Conservation (phyloP, 2,113 vertebrate genomes). For the Myanophis thanlyinensis region DNA sequence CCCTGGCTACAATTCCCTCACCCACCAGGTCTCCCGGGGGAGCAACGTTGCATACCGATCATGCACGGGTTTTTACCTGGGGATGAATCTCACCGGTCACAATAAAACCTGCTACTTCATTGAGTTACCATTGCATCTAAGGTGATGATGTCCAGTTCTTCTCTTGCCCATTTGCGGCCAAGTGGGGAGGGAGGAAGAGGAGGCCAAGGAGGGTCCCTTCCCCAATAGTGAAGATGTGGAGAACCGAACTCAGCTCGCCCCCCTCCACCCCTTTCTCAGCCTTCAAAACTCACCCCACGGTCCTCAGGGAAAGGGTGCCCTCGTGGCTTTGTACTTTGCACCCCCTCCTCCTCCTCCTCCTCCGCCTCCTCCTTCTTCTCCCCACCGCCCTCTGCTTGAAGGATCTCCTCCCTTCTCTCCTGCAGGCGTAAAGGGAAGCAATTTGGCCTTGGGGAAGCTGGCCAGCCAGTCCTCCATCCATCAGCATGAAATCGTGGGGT, state of each 20-base stretch:
- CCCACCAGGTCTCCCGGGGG: background rate
- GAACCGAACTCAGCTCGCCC: background rate
- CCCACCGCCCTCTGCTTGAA: too few relatives aligned
- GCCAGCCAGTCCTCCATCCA: background rate
- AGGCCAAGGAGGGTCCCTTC: background rate
- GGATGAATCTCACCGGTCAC: background rate
- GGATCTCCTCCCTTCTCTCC: background rate
- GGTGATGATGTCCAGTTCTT: background rate
- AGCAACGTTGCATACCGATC: rapidly evolving
- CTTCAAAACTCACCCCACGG: background rate
- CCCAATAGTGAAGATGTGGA: background rate
- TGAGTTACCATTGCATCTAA: background rate
- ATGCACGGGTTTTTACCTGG: background rate
- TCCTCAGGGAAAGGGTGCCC: background rate
- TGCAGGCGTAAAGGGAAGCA: background rate
- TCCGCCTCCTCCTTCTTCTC: too few relatives aligned
- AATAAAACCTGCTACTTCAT: background rate
- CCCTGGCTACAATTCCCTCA: background rate
- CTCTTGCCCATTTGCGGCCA: background rate
- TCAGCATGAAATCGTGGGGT: rapidly evolving
- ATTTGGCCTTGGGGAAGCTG: background rate
- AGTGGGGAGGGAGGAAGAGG: background rate
- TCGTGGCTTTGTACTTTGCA: background rate
- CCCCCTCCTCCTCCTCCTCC: background rate
- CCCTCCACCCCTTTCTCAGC: background rate